These are phyloP conservation scores for Listronotus bonariensis DNA, from an alignment of 1,140 invertebrate genomes.

Conservation along the genomic window DNA sequence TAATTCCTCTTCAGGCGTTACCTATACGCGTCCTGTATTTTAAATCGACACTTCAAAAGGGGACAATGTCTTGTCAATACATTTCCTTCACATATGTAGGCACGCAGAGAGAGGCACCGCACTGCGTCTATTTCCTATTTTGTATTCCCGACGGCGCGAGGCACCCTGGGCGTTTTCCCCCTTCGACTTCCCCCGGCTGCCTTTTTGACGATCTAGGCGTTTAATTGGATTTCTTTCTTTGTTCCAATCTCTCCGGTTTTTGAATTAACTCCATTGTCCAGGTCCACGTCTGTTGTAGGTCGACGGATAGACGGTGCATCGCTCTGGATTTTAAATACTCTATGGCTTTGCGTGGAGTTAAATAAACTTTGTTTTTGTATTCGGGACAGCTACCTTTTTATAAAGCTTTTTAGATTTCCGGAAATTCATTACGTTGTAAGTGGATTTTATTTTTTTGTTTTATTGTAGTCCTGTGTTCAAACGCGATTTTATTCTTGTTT, in stretches of 20 bases:
- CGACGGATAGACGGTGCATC: constrained; percentile 3
- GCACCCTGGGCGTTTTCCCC: constrained; percentile 12
- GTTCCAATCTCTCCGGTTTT: constrained; percentile 28
- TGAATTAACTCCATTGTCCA: constrained; percentile 25
- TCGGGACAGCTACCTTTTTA: no score
- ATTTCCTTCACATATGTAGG: constrained; percentile 23
- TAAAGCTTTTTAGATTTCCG: no score
- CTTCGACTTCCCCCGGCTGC: background rate
- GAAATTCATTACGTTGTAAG: no score
- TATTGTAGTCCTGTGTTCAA: no score
- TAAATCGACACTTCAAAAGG: constrained; percentile 11
- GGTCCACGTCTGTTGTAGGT: constrained; percentile 4
- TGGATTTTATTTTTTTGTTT: no score
- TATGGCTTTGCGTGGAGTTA: background rate
- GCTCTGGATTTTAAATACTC: background rate
- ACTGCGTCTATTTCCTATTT: constrained; percentile 17
- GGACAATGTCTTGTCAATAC: constrained; percentile 23
- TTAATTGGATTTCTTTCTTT: constrained; percentile 38
- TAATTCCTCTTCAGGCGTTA: constrained; percentile 25
- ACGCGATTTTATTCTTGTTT: no score
- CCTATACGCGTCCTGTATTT: constrained; percentile 20
- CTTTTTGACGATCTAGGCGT: constrained; percentile 33
- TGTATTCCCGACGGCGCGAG: constrained; percentile 27
- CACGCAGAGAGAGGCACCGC: constrained; percentile 9
- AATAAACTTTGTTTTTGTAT: background rate